Evolutionary conservation across 2,888 invertebrate species (phyloP).

Genomic region (Eupelmus urozonus): DNA sequence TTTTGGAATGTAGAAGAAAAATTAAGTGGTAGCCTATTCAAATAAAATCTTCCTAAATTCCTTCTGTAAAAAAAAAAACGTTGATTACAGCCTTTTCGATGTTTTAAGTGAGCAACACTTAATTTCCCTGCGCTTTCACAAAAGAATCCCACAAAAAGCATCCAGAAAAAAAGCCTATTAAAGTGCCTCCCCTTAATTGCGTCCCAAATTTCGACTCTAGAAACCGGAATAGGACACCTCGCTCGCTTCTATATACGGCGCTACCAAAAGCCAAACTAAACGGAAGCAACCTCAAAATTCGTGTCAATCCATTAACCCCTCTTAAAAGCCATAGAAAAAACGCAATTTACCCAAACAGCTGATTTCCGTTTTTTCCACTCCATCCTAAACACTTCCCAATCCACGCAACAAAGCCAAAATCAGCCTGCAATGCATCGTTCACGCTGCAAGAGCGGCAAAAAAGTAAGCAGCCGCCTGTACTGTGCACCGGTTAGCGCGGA

Average conservation of each 20-base stretch:
- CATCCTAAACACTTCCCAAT: too few species aligned
- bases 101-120: conserved; percentile 9
- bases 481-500: conserved; percentile 36
- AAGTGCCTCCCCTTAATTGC: conserved; percentile 32
- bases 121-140: conserved; percentile 30
- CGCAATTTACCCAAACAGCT: too few species aligned
- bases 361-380: too few species aligned
- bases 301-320: conserved; percentile 17
- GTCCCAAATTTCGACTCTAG: conserved; percentile 13
- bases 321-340: neutral
- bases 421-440: too few species aligned
- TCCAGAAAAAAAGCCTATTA: conserved; percentile 28
- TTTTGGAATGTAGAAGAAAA: neutral
- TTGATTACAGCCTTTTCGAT: conserved; percentile 43
- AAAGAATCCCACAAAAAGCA: neutral
- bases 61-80: neutral
- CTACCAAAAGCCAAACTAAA: neutral
- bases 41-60: conserved; percentile 23
- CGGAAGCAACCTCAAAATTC: neutral
- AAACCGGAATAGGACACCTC: neutral
- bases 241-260: conserved; percentile 4
- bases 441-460: too few species aligned
- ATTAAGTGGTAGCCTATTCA: conserved; percentile 11
- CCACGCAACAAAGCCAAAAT: too few species aligned
- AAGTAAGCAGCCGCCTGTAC: too few species aligned